phyloP scores from a whole-genome alignment of 2,113 vertebrate genomes.

The Corythornis madagascariensis region DNA sequence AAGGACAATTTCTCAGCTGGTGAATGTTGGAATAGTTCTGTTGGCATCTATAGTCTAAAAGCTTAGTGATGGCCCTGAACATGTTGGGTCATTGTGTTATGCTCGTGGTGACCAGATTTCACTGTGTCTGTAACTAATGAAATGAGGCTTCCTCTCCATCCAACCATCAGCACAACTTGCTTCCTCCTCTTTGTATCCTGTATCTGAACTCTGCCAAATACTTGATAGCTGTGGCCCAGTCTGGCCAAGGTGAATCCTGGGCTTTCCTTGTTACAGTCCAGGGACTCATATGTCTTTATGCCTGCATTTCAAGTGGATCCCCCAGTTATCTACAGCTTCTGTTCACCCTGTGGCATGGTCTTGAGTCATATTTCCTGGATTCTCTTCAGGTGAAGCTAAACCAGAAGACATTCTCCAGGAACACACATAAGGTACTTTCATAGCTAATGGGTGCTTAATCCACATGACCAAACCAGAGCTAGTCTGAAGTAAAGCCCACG shows the following conservation, averaged over 20 bases:
- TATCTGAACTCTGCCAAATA: background rate
- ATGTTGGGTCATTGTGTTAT: background rate
- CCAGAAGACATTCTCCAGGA: background rate
- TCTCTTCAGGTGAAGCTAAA: background rate
- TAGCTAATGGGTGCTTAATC: background rate
- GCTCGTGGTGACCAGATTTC: background rate
- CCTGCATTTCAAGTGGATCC: rapidly evolving
- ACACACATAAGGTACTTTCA: rapidly evolving
- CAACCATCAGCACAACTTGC: background rate
- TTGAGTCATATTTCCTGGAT: background rate
- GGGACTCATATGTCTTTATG: rapidly evolving
- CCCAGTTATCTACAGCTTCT: background rate
- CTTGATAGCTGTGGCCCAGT: background rate
- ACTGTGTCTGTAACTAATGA: background rate
- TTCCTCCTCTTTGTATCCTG: background rate
- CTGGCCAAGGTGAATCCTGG: background rate
- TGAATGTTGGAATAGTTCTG: background rate
- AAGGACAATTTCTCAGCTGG: background rate
- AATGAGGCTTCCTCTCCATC: background rate
- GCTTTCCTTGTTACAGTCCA: background rate
- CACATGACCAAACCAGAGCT: background rate
- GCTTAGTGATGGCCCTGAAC: background rate
- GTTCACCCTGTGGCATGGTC: background rate
- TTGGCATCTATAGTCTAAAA: background rate
- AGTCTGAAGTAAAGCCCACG: background rate